These are phyloP conservation scores for Beris morrisii DNA, from an alignment of 2,888 invertebrate species.

Conservation along the genomic window DNA sequence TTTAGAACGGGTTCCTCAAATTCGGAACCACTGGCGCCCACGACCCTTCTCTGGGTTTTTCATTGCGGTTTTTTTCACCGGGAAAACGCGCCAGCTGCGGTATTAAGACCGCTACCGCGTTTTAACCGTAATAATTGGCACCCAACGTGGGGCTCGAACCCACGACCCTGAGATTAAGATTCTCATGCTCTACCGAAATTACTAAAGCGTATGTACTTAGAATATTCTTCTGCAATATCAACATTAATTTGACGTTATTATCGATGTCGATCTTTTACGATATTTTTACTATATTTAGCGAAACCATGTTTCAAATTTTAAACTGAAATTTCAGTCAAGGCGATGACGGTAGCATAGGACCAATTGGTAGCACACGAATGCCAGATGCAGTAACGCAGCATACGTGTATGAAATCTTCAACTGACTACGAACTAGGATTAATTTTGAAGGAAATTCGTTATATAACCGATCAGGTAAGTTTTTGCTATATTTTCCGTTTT, in stretches of 20 bases:
- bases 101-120: too few relatives aligned
- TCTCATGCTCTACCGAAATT: constrained; percentile 65
- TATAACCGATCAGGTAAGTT: constrained; percentile 82
- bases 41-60: too few relatives aligned
- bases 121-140: constrained; percentile 44
- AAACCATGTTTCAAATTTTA: too few relatives aligned
- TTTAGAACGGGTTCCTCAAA: too few relatives aligned
- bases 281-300: too few relatives aligned
- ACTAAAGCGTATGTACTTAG: too few relatives aligned
- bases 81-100: too few relatives aligned
- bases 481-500: neutral
- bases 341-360: constrained; percentile 57
- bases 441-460: constrained; percentile 93
- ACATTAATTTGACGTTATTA: too few relatives aligned
- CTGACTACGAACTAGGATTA: constrained; percentile 90
- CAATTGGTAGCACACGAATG: constrained; percentile 70
- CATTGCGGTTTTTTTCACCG: too few relatives aligned
- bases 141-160: constrained; percentile 67
- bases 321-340: constrained; percentile 48
- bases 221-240: too few relatives aligned
- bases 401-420: constrained; percentile 77
- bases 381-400: constrained; percentile 76
- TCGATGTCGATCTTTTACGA: too few relatives aligned
- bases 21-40: too few relatives aligned
- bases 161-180: constrained; percentile 69